A percentile compares a stretch with the other conserved stretches of the same genome.
These are phyloP conservation scores for Coelinius sp. DNA, from an alignment of 2,888 invertebrate genomes.

Conservation along the genomic window DNA sequence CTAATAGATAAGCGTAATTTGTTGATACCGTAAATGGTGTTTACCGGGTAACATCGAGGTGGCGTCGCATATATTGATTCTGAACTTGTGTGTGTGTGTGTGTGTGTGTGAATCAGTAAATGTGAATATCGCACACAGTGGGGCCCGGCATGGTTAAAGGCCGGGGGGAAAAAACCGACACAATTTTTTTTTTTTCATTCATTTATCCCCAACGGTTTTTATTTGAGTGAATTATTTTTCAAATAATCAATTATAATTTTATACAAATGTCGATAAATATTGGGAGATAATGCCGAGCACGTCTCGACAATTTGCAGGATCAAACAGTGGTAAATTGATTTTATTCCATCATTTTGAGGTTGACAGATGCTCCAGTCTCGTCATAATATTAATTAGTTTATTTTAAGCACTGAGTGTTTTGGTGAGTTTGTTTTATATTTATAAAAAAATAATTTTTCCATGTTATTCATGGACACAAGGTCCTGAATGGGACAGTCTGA, in stretches of 20 bases:
- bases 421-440: not conserved
- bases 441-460: not conserved
- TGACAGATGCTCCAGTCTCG: slow-evolving; percentile 57
- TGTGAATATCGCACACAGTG: slow-evolving; percentile 44
- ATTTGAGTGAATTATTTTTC: slow-evolving; percentile 23
- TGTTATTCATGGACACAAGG: slow-evolving; percentile 48
- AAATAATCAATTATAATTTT: not conserved
- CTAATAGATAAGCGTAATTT: slow-evolving; percentile 11
- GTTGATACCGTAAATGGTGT: slow-evolving; percentile 12
- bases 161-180: slow-evolving; percentile 40
- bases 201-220: slow-evolving; percentile 58
- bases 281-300: slow-evolving; percentile 68
- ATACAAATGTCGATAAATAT: slow-evolving; percentile 47
- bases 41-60: slow-evolving; percentile 47
- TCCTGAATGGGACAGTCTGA: slow-evolving; percentile 68
- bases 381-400: too few species aligned
- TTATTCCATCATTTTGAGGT: slow-evolving; percentile 36
- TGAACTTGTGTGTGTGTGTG: slow-evolving; percentile 23
- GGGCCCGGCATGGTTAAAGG: slow-evolving; percentile 63
- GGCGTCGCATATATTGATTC: slow-evolving; percentile 56
- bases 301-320: slow-evolving; percentile 62
- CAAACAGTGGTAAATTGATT: slow-evolving; percentile 64
- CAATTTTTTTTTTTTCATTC: slow-evolving; percentile 54
- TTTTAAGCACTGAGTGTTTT: too few species aligned
- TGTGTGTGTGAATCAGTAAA: slow-evolving; percentile 11